Percentiles rank a stretch among this genome's conserved stretches.
Evolutionary conservation across 2,113 vertebrate genomes (phyloP).

Genomic region (Alouatta palliata): DNA sequence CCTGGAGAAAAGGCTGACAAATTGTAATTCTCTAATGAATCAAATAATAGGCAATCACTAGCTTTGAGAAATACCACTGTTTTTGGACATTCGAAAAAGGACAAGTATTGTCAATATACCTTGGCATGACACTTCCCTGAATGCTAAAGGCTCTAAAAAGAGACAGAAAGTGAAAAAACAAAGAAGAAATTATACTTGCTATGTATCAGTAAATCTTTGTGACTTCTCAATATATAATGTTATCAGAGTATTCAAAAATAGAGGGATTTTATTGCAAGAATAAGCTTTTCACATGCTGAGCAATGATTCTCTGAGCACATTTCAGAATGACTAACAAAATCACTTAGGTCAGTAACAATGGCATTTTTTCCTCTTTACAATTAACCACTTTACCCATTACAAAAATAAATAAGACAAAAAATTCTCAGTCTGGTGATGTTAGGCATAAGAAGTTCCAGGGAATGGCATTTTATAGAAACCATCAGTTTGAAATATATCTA

Average conservation of each 20-base stretch:
- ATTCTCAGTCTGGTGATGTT: neutral
- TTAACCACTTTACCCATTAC: neutral
- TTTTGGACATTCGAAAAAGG: neutral
- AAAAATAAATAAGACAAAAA: slow-evolving; percentile 10
- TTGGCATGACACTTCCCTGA: neutral
- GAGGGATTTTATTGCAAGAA: neutral
- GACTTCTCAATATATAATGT: neutral
- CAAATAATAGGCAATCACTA: neutral
- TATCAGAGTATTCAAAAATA: neutral
- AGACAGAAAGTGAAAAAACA: neutral
- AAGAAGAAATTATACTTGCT: neutral
- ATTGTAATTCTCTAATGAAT: neutral
- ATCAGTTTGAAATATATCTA: neutral
- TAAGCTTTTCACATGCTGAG: neutral
- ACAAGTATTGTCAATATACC: neutral
- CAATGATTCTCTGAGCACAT: neutral
- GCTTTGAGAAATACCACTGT: neutral
- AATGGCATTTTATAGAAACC: neutral
- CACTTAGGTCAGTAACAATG: neutral
- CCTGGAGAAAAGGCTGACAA: neutral
- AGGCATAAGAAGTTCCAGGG: neutral
- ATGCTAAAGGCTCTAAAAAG: neutral
- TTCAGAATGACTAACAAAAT: neutral
- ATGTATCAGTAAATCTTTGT: neutral
- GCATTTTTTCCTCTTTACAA: neutral